Evolutionary conservation across 1,140 invertebrate species (phyloP).

Genomic region (Orussus abietinus): DNA sequence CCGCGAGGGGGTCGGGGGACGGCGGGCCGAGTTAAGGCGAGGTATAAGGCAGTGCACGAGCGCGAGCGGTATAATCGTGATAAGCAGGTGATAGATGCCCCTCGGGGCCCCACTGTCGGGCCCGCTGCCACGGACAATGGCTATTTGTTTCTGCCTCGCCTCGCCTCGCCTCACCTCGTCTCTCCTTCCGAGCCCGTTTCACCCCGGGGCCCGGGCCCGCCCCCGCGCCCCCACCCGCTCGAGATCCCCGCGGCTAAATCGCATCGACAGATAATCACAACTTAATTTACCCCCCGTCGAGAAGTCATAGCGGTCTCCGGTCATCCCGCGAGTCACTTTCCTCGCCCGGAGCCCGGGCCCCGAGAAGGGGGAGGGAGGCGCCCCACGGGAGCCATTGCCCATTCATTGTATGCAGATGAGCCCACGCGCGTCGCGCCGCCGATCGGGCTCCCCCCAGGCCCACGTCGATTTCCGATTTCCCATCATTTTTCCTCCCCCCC

Average conservation of each 20-base stretch:
- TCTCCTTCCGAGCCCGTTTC: slow-evolving; percentile 2
- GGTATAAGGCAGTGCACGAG: too few species aligned
- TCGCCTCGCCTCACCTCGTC: slow-evolving; percentile 19
- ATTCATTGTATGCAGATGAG: slow-evolving; percentile 39
- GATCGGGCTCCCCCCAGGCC: too few species aligned
- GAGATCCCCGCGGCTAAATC: slow-evolving; percentile 44
- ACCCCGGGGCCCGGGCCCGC: slow-evolving; percentile 14
- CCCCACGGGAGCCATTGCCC: slow-evolving; percentile 19
- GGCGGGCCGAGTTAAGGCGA: slow-evolving; percentile 25
- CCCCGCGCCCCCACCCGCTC: slow-evolving; percentile 18
- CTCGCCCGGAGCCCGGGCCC: slow-evolving; percentile 22
- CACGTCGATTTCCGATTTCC: neutral
- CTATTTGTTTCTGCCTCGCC: slow-evolving; percentile 52
- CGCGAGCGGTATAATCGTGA: slow-evolving; percentile 53
- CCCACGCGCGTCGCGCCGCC: neutral
- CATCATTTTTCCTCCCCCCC: neutral
- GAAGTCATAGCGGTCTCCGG: slow-evolving; percentile 23
- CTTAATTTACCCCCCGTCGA: slow-evolving; percentile 51
- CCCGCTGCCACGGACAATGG: slow-evolving; percentile 46
- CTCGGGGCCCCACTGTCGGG: slow-evolving; percentile 43
- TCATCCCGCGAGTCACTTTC: slow-evolving; percentile 10
- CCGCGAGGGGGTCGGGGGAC: slow-evolving; percentile 14
- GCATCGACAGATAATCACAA: slow-evolving; percentile 55
- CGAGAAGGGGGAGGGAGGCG: slow-evolving; percentile 12
- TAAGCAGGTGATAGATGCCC: slow-evolving; percentile 56